Percentiles rank a stretch among this genome's conserved stretches.
Conservation (phyloP, 2,113 vertebrate genomes). For the Sturnira hondurensis region DNA sequence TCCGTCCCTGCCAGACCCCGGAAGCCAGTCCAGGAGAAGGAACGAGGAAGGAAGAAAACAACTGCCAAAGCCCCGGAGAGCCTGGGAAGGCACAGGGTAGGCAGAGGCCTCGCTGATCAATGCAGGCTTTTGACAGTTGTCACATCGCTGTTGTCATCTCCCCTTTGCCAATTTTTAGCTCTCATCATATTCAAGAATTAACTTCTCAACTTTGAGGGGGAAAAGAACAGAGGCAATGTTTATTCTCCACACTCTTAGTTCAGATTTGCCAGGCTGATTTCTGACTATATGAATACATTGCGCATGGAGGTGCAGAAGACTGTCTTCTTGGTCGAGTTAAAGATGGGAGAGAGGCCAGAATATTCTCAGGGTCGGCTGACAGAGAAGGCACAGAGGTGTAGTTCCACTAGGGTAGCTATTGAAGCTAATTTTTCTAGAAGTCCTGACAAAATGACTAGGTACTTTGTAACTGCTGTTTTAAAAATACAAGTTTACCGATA, state of each 20-base stretch:
- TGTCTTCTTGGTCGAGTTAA: neutral
- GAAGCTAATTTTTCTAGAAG: conserved; percentile 31
- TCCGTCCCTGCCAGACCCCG: neutral
- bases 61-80: neutral
- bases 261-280: conserved; percentile 44
- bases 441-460: conserved; percentile 27
- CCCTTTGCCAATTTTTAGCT: conserved; percentile 24
- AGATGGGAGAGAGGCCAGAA: conserved; percentile 24
- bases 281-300: conserved; percentile 36
- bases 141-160: neutral
- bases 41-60: neutral
- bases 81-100: neutral
- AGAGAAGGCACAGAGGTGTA: neutral
- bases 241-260: conserved; percentile 8
- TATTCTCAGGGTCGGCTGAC: neutral
- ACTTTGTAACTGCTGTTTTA: neutral
- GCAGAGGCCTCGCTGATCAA: neutral
- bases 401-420: neutral
- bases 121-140: conserved; percentile 5
- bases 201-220: conserved; percentile 16
- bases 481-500: neutral
- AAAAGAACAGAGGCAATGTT: conserved; percentile 12
- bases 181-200: conserved; percentile 35
- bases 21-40: neutral
- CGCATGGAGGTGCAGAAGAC: conserved; percentile 24